Percentiles rank a stretch among this genome's conserved stretches.
phyloP scores from a whole-genome alignment of 1,140 invertebrate species.

The Palaemon carinicauda region DNA sequence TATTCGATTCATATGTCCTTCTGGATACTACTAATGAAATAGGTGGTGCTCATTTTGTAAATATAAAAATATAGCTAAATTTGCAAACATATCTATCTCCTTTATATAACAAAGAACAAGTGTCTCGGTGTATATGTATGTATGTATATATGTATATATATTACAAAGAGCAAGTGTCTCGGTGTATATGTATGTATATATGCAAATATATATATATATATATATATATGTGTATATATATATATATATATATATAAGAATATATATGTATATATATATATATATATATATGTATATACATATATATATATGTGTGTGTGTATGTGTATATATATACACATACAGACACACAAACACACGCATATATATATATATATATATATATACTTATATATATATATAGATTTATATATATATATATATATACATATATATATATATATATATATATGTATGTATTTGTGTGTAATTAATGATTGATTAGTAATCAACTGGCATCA shows the following conservation, averaged over 20 bases:
- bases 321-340: not conserved
- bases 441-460: not conserved
- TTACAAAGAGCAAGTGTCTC: too few relatives aligned
- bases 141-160: too few relatives aligned
- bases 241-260: not conserved
- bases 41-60: too few relatives aligned
- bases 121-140: too few relatives aligned
- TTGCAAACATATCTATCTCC: too few relatives aligned
- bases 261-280: slow-evolving; percentile 9
- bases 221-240: not conserved
- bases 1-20: too few relatives aligned
- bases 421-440: not conserved
- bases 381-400: not conserved
- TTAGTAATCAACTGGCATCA: too few relatives aligned
- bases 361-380: slow-evolving; percentile 2
- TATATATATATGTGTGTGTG: slow-evolving; percentile 9
- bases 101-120: too few relatives aligned
- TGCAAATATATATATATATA: not conserved
- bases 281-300: slow-evolving; percentile 9
- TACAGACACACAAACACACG: not conserved
- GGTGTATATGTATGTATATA: not conserved
- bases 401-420: too few relatives aligned
- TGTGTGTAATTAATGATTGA: too few relatives aligned
- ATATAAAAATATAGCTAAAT: too few relatives aligned
- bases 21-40: too few relatives aligned